Percentiles rank a stretch among this genome's conserved stretches.
phyloP scores from a whole-genome alignment of 2,888 invertebrate genomes.

The Bugulina stolonifera region DNA sequence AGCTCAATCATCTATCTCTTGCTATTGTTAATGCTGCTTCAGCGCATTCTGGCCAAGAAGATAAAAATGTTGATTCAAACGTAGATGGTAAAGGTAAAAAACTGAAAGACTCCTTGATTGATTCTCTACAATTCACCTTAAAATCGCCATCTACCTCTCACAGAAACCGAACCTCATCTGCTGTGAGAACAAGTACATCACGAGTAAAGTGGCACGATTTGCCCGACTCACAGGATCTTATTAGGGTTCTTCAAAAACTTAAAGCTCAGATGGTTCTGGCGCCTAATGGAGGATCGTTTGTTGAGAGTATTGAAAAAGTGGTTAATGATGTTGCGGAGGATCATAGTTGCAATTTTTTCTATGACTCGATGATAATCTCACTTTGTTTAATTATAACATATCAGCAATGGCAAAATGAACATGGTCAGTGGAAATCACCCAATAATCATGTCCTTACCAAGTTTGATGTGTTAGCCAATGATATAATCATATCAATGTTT shows the following conservation, averaged over 20 bases:
- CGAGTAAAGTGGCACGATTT: conserved; percentile 14
- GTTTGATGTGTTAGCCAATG: conserved; percentile 19
- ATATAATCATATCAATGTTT: neutral
- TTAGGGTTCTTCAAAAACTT: conserved; percentile 3
- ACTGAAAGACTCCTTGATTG: neutral
- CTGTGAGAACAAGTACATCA: neutral
- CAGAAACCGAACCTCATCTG: neutral
- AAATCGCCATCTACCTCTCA: neutral
- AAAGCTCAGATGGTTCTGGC: conserved; percentile 14
- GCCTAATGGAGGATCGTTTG: conserved; percentile 24
- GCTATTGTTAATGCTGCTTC: neutral
- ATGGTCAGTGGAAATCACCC: neutral
- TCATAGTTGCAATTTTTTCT: neutral
- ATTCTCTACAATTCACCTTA: neutral
- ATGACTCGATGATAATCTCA: neutral
- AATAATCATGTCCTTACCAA: neutral
- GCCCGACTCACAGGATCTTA: neutral
- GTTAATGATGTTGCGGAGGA: conserved; percentile 1
- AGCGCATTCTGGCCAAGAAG: neutral
- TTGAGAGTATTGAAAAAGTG: conserved; percentile 16
- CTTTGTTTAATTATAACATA: conserved; percentile 6
- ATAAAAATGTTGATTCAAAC: neutral
- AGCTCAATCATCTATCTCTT: neutral
- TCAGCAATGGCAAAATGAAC: conserved; percentile 14
- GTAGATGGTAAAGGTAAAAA: neutral